These are phyloP conservation scores for Ceratina calcarata DNA, from an alignment of 1,140 invertebrate genomes.

Conservation along the genomic window DNA sequence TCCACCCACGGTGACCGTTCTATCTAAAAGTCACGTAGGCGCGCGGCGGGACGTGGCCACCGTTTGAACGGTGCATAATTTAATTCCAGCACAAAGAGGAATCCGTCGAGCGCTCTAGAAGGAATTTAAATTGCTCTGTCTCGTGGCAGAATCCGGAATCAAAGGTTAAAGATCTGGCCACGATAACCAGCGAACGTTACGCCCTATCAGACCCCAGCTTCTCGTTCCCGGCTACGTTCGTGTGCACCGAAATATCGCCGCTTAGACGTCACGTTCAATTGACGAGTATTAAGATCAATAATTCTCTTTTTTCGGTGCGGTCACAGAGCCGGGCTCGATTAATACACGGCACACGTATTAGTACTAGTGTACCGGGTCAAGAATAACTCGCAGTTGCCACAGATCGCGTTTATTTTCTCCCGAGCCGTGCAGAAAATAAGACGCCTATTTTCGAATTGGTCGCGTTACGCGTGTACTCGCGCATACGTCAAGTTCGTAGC, in stretches of 20 bases:
- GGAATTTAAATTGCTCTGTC: conserved; percentile 55
- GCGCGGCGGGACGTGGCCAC: background rate
- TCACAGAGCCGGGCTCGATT: conserved; percentile 2
- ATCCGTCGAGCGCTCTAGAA: conserved; percentile 33
- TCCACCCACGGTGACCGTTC: conserved; percentile 23
- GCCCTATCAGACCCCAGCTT: background rate
- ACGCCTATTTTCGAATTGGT: conserved; percentile 66
- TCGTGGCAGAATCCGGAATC: conserved; percentile 53
- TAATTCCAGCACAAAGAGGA: conserved; percentile 42
- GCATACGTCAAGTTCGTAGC: conserved; percentile 56
- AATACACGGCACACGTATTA: conserved; percentile 36
- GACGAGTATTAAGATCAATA: conserved; percentile 14
- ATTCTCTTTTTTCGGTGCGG: background rate
- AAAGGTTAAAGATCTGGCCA: conserved; percentile 33
- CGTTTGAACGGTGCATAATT: conserved; percentile 52
- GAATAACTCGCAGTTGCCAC: conserved; percentile 63
- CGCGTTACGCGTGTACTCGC: conserved; percentile 41
- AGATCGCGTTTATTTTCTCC: conserved; percentile 72
- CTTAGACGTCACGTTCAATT: background rate
- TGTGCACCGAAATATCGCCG: conserved; percentile 1
- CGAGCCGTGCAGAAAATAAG: conserved; percentile 65
- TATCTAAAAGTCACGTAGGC: conserved; percentile 53
- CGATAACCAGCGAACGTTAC: conserved; percentile 18
- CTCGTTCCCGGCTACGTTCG: background rate
- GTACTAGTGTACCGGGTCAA: conserved; percentile 40